phyloP scores from a whole-genome alignment of 1,140 invertebrate species.

The Hyposmocoma kahamanoa region DNA sequence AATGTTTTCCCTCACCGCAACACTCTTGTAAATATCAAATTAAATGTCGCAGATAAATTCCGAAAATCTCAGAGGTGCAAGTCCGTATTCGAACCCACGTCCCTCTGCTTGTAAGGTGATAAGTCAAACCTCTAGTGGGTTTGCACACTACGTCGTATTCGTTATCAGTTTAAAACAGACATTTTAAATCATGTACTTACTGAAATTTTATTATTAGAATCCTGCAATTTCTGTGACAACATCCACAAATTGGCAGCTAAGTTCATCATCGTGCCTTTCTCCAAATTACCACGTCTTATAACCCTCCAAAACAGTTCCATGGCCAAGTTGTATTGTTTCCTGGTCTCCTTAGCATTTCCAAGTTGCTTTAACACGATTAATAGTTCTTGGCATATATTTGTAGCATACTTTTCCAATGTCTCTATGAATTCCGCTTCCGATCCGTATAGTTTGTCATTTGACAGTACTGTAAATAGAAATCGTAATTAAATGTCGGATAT shows the following conservation, averaged over 20 bases:
- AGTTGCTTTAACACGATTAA: slow-evolving; percentile 82
- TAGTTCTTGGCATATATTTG: slow-evolving; percentile 85
- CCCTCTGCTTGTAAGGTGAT: no score
- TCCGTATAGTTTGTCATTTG: slow-evolving; percentile 95
- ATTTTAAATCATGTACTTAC: no score
- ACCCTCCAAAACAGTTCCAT: slow-evolving; percentile 85
- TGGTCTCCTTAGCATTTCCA: slow-evolving; percentile 74
- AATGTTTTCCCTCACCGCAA: no score
- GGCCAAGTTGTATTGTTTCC: slow-evolving; percentile 80
- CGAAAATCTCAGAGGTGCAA: no score
- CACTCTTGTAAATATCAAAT: no score
- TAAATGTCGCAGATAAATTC: no score
- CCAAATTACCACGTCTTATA: slow-evolving; percentile 81
- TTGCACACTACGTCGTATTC: no score
- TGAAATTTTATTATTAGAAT: slow-evolving; percentile 50
- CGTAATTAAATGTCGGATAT: no score
- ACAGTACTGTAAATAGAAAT: slow-evolving; percentile 83
- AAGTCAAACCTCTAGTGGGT: no score
- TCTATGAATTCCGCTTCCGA: slow-evolving; percentile 88
- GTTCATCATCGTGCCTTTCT: slow-evolving; percentile 73
- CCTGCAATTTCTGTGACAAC: slow-evolving; percentile 72
- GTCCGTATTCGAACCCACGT: no score
- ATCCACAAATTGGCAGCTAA: slow-evolving; percentile 87
- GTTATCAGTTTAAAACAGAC: no score
- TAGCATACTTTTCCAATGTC: slow-evolving; percentile 87